Evolutionary conservation across 2,888 invertebrate species (phyloP).

Genomic region (Panorpa germanica): DNA sequence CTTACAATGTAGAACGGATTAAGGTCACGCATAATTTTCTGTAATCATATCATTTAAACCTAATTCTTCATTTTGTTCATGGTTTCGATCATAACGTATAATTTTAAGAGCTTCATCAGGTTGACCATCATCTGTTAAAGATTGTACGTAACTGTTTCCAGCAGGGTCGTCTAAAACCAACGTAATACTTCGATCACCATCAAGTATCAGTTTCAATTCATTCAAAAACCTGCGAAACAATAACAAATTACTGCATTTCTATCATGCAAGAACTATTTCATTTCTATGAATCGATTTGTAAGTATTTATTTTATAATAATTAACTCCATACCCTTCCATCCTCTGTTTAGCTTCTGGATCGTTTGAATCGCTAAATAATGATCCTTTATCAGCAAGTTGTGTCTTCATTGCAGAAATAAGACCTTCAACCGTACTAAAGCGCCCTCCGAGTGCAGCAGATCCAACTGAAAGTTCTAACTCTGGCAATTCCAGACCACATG

Average conservation of each 20-base stretch:
- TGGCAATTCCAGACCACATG: constrained; percentile 59
- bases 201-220: constrained; percentile 45
- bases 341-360: constrained; percentile 30
- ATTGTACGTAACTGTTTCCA: constrained; percentile 92
- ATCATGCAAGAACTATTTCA: constrained; percentile 1
- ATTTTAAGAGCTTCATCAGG: constrained; percentile 53
- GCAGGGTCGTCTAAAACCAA: constrained; percentile 88
- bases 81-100: constrained; percentile 59
- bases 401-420: constrained; percentile 58
- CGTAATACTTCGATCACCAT: constrained; percentile 41
- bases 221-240: constrained; percentile 33
- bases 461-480: constrained; percentile 80
- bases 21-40: constrained; percentile 72
- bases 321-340: constrained; percentile 24
- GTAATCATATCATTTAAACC: constrained; percentile 94
- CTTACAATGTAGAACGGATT: too few relatives aligned
- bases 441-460: constrained; percentile 67
- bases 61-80: constrained; percentile 87
- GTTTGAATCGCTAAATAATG: constrained; percentile 54
- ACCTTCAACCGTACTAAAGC: constrained; percentile 93
- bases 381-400: constrained; percentile 46
- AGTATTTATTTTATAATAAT: constrained; percentile 2
- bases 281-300: constrained; percentile 2
- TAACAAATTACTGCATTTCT: too few relatives aligned
- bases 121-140: constrained; percentile 44